Evolutionary conservation across 1,140 invertebrate species (phyloP), one percentile per base, ranked within the genome.

Genomic region (Caenorhabditis brenneri): DNA sequence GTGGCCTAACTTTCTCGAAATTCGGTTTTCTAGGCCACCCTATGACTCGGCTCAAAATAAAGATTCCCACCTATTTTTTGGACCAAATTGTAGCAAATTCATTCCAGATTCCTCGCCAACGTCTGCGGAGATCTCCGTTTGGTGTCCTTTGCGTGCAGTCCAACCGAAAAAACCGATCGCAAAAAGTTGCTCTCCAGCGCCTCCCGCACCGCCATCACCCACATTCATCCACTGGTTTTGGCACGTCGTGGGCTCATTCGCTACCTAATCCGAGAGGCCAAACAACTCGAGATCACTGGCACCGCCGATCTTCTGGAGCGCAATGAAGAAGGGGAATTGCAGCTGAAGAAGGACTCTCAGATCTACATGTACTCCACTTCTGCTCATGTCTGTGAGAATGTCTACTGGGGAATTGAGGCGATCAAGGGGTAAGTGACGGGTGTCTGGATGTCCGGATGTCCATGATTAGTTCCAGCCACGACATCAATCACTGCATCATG

Each of bases 401-500:
- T 74, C 10, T 74, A 74, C n/a, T 74, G 65, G 36, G 65, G 65
- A 74, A 10, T 22, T 2, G 65, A 74, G 10, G 65, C 5, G 9
- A 46, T 46, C 19, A 74, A 74, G 10, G 10, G 10, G 65, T 74
- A n/a, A 42, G 29, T 27, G 49, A n/a, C 6, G 53, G 7, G 5
- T 22, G 7, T 24, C 22, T 24, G 51, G 22, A 5, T 42, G 12
- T 42, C 39, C 39, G 39, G 39, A 55, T 27, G 16, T n/a, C 9
- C 22, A 3, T n/a, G 19, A 15, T 51, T 27, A 27, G 1, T 27
- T 55, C 24, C 65, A 74, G 65, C 0, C 65, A 74, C 36, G 65
- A 74, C 36, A 74, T n/a, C 12, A 74, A 80, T 22, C 78, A 80
- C 46, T 80, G 78, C 31, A 29, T 53, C 29, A 80, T 53, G 24